These are phyloP conservation scores for Zygothrica quintamaculata DNA, from an alignment of 2,888 invertebrate genomes.

Conservation along the genomic window DNA sequence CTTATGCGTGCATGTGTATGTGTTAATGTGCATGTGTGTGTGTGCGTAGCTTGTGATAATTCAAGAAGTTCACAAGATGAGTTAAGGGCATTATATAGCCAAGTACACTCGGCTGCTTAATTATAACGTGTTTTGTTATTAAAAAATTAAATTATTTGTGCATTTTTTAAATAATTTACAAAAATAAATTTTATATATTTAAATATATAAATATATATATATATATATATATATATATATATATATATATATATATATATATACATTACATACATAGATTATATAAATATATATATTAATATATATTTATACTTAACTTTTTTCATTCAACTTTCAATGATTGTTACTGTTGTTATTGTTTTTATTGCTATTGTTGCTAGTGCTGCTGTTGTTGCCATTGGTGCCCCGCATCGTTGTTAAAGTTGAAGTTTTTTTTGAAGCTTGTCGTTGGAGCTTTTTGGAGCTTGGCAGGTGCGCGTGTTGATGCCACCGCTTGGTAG, in stretches of 20 bases:
- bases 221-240: constrained; percentile 3
- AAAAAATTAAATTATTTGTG: constrained; percentile 53
- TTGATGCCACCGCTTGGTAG: constrained; percentile 2
- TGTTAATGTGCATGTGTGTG: too few species aligned
- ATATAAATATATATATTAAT: too few species aligned
- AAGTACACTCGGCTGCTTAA: neutral
- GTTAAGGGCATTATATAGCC: neutral
- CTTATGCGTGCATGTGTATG: neutral
- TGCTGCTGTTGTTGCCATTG: constrained; percentile 22
- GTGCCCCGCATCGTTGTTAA: constrained; percentile 22
- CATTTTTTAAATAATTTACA: constrained; percentile 20
- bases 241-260: constrained; percentile 2
- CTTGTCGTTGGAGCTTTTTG: constrained; percentile 1
- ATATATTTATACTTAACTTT: constrained; percentile 13
- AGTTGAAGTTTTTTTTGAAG: constrained; percentile 9
- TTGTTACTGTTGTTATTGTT: constrained; percentile 2
- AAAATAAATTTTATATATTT: too few species aligned
- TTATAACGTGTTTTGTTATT: constrained; percentile 16
- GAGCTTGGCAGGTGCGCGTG: constrained; percentile 52
- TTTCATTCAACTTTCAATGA: constrained; percentile 48
- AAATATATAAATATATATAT: constrained; percentile 21
- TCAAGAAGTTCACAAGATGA: too few species aligned
- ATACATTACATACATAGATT: constrained; percentile 4
- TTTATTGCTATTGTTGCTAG: constrained; percentile 32
- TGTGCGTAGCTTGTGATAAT: too few species aligned